Conservation (phyloP, 2,797 vertebrate genomes). For the Acanthiza pusilla region DNA sequence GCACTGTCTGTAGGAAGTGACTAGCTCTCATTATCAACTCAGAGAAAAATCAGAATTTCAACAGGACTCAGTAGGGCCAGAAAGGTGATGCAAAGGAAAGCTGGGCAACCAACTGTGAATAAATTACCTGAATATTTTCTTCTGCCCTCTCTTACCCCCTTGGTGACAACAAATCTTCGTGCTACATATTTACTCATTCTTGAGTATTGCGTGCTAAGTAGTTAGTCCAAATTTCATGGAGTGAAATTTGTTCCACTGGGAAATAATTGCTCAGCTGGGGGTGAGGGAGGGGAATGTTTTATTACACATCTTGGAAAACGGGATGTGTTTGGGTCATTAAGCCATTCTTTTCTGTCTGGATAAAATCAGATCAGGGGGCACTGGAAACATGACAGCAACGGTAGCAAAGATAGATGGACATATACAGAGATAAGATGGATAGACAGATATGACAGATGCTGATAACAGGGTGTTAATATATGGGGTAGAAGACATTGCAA, state of each 20-base stretch:
- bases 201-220: not conserved
- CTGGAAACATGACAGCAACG: not conserved
- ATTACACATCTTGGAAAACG: not conserved
- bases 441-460: slow-evolving; percentile 14
- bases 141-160: not conserved
- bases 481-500: not conserved
- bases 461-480: slow-evolving; percentile 28
- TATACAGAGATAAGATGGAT: slow-evolving; percentile 7
- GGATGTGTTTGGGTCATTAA: slow-evolving; percentile 5
- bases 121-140: not conserved
- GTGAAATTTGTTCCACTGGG: not conserved
- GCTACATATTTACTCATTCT: not conserved
- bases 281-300: not conserved
- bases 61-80: not conserved
- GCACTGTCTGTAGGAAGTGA: not conserved
- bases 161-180: not conserved
- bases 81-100: not conserved
- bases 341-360: slow-evolving; percentile 8
- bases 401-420: slow-evolving; percentile 16
- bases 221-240: not conserved
- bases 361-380: slow-evolving; percentile 35
- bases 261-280: slow-evolving; percentile 4
- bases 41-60: not conserved
- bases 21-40: not conserved
- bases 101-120: not conserved